Percentiles rank a stretch among this genome's conserved stretches.
Evolutionary conservation across 2,888 invertebrate species (phyloP).

Genomic region (Lasioglossum oenotherae): DNA sequence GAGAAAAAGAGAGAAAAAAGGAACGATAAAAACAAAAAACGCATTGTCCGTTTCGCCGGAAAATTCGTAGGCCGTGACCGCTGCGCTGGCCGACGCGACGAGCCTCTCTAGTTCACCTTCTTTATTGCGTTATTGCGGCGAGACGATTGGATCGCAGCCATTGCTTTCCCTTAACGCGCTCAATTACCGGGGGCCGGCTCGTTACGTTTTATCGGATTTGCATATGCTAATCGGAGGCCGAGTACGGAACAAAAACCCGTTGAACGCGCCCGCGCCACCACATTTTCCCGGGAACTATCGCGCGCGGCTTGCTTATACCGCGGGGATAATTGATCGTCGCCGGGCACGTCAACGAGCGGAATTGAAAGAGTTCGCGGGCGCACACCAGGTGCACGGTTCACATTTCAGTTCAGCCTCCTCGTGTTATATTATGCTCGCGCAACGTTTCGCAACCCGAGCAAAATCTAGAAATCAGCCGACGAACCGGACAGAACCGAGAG

Average conservation of each 20-base stretch:
- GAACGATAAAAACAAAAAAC: background rate
- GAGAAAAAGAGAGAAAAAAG: background rate
- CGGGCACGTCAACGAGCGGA: background rate
- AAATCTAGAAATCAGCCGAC: conserved; percentile 53
- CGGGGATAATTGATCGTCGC: conserved; percentile 30
- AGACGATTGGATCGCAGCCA: background rate
- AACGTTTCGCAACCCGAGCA: conserved; percentile 54
- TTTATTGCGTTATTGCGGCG: background rate
- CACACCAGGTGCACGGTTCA: background rate
- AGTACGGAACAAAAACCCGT: conserved; percentile 22
- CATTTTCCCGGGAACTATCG: background rate
- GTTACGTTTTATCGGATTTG: conserved; percentile 29
- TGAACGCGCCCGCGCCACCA: background rate
- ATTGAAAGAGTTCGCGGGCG: background rate
- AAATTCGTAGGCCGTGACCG: conserved; percentile 1
- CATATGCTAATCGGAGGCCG: conserved; percentile 32
- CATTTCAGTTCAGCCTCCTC: conserved; percentile 33
- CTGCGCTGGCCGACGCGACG: background rate
- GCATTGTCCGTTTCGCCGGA: background rate
- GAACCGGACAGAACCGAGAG: background rate
- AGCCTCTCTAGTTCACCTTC: conserved; percentile 27
- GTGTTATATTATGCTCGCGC: conserved; percentile 52
- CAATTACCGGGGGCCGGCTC: conserved; percentile 15
- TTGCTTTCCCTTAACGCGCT: background rate
- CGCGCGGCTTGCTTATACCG: background rate